Conservation (phyloP, 1,140 invertebrate species). For the Drosophila subobscura region DNA sequence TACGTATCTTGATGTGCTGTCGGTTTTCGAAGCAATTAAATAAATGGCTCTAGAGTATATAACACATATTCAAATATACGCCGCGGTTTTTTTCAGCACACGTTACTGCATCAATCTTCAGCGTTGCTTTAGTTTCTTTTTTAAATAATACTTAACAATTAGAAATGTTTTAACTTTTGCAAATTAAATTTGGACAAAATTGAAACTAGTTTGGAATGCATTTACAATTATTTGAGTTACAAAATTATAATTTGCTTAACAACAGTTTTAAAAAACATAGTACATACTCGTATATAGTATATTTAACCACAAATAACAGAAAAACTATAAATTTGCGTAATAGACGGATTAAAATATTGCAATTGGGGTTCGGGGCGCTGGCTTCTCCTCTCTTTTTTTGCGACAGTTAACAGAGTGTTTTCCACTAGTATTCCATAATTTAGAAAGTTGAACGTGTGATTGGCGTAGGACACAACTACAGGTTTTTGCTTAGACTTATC, state of each 20-base stretch:
- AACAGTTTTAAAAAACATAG: conserved; percentile 35
- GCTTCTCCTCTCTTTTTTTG: conserved; percentile 28
- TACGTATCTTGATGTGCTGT: conserved; percentile 46
- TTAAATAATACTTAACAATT: conserved; percentile 72
- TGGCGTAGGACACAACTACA: conserved; percentile 77
- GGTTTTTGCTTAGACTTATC: conserved; percentile 60
- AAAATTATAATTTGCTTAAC: conserved; percentile 49
- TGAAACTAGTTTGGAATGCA: conserved; percentile 74
- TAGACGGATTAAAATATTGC: conserved; percentile 77
- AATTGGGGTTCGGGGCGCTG: conserved; percentile 14
- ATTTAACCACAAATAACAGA: conserved; percentile 43
- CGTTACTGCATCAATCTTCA: conserved; percentile 22
- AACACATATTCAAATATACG: conserved; percentile 48
- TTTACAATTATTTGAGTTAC: conserved; percentile 61
- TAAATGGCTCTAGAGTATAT: conserved; percentile 56
- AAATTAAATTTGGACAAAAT: conserved; percentile 78
- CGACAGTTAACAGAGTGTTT: conserved; percentile 56
- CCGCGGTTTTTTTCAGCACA: conserved; percentile 35
- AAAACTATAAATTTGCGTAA: conserved; percentile 42
- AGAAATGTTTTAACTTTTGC: conserved; percentile 47
- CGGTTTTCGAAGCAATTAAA: conserved; percentile 53
- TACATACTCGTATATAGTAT: conserved; percentile 29
- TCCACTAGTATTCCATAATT: conserved; percentile 13
- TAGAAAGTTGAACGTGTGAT: conserved; percentile 57
- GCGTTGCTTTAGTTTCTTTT: conserved; percentile 17